Evolutionary conservation across 2,113 vertebrate species (phyloP).

Genomic region (Triplophysa siluroides): DNA sequence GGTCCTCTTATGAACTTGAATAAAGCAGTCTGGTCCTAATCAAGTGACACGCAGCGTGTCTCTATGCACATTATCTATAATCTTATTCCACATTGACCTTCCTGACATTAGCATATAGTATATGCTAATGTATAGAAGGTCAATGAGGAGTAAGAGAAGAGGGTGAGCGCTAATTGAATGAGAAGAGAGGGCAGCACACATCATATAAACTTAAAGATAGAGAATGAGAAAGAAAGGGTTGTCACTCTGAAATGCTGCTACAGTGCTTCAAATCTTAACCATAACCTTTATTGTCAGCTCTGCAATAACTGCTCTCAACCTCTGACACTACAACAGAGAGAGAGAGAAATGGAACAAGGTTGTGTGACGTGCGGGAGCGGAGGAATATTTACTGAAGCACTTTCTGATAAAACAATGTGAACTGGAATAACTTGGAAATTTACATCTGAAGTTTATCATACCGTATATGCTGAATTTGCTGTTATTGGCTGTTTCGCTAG

Average conservation of each 20-base stretch:
- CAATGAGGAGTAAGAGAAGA: conserved; percentile 9
- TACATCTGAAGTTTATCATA: background rate
- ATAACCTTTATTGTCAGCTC: conserved; percentile 33
- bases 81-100: no score
- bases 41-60: conserved; percentile 2
- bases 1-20: background rate
- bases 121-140: conserved; percentile 39
- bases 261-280: conserved; percentile 34
- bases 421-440: background rate
- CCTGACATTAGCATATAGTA: no score
- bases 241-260: conserved; percentile 5
- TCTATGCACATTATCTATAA: conserved; percentile 23
- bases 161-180: conserved; percentile 13
- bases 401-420: background rate
- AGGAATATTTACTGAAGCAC: background rate
- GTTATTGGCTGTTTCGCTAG: background rate
- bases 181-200: background rate
- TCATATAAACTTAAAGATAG: background rate
- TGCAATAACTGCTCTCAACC: conserved; percentile 38
- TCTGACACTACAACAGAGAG: conserved; percentile 17
- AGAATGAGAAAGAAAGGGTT: background rate
- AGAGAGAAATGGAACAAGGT: conserved; percentile 13
- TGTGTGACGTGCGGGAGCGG: conserved; percentile 17
- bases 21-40: background rate
- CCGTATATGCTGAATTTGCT: background rate